Evolutionary conservation across 2,888 invertebrate genomes (phyloP), one percentile per base, ranked within the genome.

Genomic region (Cheilosia variabilis): DNA sequence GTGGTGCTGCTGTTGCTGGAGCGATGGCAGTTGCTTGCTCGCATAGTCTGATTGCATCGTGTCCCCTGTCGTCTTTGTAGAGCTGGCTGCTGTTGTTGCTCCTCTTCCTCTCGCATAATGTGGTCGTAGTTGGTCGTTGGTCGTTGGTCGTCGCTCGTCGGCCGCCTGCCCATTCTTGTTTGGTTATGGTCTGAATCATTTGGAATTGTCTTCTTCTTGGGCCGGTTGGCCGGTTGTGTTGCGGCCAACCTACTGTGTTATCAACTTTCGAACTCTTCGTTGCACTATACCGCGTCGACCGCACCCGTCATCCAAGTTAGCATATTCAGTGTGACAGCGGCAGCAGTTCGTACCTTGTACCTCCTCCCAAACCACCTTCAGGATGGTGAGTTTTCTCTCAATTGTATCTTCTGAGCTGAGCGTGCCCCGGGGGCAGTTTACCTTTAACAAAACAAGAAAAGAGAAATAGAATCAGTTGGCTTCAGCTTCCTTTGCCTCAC

Each of bases 301-400:
- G 76, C 71, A 45, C 79, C 71, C 75, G 87, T 68, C 73, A 87
- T 88, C 80, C 88, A 89, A 88, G 90, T 75, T 77, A 76, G 80
- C 79, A 80, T 86, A 86, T 80, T 76, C 80, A 66, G 71, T 80
- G 84, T 86, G 84, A 75, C 88, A 88, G 52, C 73, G 77, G 47
- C 86, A 84, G 45, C 84, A 62, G 87, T 87, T 43, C 82, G 77
- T 55, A 47, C 45, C 41, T 43, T 68, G 22, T 52, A 24, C 41
- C 76, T 81, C 77, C 68, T 68, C 76, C 75, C 60, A 13, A 37
- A 75, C 87, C 88, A 82, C 87, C 88, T 88, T 88, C 86, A 88
- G 88, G 89, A 22, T 24, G 15, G 15, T 57, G 19, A 65, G 37
- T 68, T 63, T 78, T 77, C 78, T 78, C 72, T 62, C 78, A 78